Conservation (phyloP, 2,113 vertebrate species). For the Diphyllodes magnificus region DNA sequence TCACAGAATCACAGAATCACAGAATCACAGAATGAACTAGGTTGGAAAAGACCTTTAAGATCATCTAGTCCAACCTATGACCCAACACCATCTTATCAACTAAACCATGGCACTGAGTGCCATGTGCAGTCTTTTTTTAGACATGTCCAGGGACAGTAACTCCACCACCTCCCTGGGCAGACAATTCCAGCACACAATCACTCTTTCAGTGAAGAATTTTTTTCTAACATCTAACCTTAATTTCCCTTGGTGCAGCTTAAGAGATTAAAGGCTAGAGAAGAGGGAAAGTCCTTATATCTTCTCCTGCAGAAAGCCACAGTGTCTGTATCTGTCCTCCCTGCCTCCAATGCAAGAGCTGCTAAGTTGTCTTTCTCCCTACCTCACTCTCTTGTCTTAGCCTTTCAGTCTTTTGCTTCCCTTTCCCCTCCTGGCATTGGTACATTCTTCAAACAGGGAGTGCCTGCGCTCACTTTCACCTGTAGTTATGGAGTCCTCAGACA, state of each 20-base stretch:
- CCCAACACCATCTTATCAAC: not conserved
- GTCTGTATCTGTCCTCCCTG: not conserved
- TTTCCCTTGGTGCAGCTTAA: not conserved
- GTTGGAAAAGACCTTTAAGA: not conserved
- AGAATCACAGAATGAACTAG: not conserved
- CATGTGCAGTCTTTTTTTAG: not conserved
- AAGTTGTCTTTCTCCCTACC: not conserved
- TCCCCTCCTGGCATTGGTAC: not conserved
- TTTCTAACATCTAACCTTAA: not conserved
- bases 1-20: not conserved
- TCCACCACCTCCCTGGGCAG: not conserved
- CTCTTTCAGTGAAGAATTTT: not conserved
- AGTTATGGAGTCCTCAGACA: not conserved
- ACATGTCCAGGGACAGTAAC: not conserved
- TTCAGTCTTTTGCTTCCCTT: not conserved
- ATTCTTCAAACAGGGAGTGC: not conserved
- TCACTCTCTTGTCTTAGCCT: not conserved
- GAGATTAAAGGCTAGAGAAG: not conserved
- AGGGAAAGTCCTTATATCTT: not conserved
- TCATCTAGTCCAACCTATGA: not conserved
- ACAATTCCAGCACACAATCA: not conserved
- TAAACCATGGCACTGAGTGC: not conserved
- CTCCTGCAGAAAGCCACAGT: not conserved
- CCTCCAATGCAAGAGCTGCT: not conserved
- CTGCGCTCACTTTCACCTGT: not conserved